A percentile compares a stretch with the other conserved stretches of the same genome.
Evolutionary conservation across 2,888 invertebrate genomes (phyloP).

Genomic region (Marronus borbonicus): DNA sequence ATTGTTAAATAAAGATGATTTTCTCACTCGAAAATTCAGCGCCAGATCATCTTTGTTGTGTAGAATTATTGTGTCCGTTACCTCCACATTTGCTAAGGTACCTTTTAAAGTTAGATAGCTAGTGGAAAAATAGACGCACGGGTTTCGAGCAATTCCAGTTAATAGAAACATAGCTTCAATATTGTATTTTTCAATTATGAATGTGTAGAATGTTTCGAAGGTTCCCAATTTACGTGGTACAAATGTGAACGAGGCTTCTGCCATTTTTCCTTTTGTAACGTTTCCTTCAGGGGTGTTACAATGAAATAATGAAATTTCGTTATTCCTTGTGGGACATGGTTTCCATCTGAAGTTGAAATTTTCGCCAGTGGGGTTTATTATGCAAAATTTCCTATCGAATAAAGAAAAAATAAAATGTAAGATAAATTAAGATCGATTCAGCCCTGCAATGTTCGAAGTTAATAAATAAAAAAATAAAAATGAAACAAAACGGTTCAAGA

Average conservation of each 20-base stretch:
- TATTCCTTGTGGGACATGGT: conserved; percentile 57
- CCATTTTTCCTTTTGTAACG: conserved; percentile 75
- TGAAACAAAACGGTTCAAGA: too few relatives aligned
- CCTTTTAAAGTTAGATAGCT: conserved; percentile 76
- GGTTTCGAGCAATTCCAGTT: conserved; percentile 77
- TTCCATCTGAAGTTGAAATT: conserved; percentile 70
- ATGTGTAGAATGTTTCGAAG: conserved; percentile 79
- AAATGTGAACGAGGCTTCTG: conserved; percentile 78
- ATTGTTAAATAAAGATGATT: conserved; percentile 74
- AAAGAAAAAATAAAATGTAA: conserved; percentile 55
- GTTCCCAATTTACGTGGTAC: conserved; percentile 76
- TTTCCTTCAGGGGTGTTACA: conserved; percentile 76
- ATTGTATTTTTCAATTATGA: conserved; percentile 74
- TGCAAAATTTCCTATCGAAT: conserved; percentile 73
- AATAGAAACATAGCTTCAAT: conserved; percentile 75
- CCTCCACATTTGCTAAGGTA: conserved; percentile 75
- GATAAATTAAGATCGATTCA: too few relatives aligned
- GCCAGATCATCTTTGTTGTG: conserved; percentile 74
- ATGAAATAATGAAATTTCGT: conserved; percentile 71
- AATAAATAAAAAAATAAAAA: background rate
- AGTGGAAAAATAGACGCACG: conserved; percentile 75
- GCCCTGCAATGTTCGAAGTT: too few relatives aligned
- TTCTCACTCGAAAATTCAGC: conserved; percentile 73
- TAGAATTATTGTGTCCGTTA: conserved; percentile 69
- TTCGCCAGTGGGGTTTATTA: conserved; percentile 79